phyloP scores from a whole-genome alignment of 2,113 vertebrate genomes.

The Microtus oregoni region DNA sequence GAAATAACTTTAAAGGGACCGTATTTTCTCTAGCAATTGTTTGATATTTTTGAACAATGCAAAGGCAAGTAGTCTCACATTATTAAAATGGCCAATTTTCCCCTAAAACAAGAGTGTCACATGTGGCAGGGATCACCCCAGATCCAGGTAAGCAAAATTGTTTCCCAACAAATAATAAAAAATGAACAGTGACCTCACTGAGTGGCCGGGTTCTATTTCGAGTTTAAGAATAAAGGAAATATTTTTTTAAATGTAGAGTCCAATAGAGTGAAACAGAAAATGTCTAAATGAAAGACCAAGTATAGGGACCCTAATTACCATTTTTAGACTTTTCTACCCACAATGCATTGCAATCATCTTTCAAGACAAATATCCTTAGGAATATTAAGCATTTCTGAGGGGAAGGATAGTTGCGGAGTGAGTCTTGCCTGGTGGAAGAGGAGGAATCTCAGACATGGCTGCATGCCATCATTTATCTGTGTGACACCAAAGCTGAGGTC shows the following conservation, averaged over 20 bases:
- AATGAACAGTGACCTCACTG: not conserved
- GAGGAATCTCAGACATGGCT: not conserved
- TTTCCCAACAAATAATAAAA: constrained; percentile 40
- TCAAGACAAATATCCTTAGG: constrained; percentile 26
- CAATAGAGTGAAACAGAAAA: not conserved
- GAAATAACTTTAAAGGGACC: constrained; percentile 45
- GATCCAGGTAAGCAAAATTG: constrained; percentile 23
- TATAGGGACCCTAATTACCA: not conserved
- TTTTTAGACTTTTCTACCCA: not conserved
- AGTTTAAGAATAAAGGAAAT: constrained; percentile 25
- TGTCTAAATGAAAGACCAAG: constrained; percentile 28
- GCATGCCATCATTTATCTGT: not conserved
- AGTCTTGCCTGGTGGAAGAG: not conserved
- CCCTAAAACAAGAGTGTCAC: not conserved
- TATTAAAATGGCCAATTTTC: constrained; percentile 36
- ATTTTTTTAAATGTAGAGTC: not conserved
- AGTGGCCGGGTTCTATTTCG: constrained; percentile 21
- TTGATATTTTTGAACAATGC: constrained; percentile 39
- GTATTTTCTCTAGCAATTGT: constrained; percentile 55
- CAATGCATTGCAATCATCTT: not conserved
- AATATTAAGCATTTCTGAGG: not conserved
- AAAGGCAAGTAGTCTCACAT: constrained; percentile 32
- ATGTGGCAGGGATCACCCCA: not conserved
- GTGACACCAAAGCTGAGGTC: not conserved
- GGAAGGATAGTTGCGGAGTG: not conserved